Base-by-base conservation (phyloP, 2,113 vertebrate species). In the Ovibos moschatus region DNA sequence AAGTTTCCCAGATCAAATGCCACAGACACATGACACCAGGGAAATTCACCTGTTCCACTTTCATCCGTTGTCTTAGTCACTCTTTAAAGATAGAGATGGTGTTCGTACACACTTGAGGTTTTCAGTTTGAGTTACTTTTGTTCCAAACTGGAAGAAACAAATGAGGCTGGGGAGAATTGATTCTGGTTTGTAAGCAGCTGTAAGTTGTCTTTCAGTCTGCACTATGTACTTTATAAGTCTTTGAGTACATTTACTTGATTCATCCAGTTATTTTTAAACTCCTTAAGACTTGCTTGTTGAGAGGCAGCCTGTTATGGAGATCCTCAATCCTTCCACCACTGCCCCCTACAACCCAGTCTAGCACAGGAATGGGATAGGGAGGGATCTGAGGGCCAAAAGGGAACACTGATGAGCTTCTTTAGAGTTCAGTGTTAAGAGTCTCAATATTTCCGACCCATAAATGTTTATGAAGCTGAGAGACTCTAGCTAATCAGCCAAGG, bases 161-260 rank as follows among this genome's bases (percentile, higher is more conserved):
- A 62, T 62, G 12, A 55, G 12, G 33, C 45, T 83, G 67, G 43
- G 40, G 25, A 51, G 5, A 55, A 28, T 60, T 71, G 60, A 94
- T 33, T 81, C 74, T 97, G 47, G 1, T 85, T 82, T 87, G 53
- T 50, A 57, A 84, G 27, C n/a, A 78, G 15, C 55, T 30, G 45
- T 81, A 50, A 53, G 74, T 85, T 94, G 33, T 45, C n/a, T 87
- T 81, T 17, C 25, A 55, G 50, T 87, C n/a, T 82, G 30, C 17
- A 94, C 81, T 58, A 47, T 79, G 95, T 92, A 92, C 78, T 67
- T 96, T 89, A 81, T 78, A 57, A 45, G 51, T 86, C 15, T 91
- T 85, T 62, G 33, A 51, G 19, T 62, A 23, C 13, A 86, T 58
- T 89, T 55, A 47, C 57, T 87, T 8, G 89, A 4, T 64, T 85